Evolutionary conservation across 2,797 vertebrate species (phyloP).

Genomic region (Nannoperca obscura): DNA sequence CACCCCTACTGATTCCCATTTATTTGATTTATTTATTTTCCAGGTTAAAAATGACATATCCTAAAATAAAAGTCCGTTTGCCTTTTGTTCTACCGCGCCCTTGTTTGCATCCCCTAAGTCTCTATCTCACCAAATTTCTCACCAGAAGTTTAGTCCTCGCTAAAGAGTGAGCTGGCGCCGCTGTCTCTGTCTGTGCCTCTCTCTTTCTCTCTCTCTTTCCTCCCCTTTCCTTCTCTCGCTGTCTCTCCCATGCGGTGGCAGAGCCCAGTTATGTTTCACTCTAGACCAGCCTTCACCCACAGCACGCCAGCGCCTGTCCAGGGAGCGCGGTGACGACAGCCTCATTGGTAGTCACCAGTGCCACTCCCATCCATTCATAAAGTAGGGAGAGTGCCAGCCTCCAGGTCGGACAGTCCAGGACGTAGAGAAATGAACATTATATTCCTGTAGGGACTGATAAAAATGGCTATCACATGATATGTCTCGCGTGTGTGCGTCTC

Average conservation of each 20-base stretch:
- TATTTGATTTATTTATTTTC: slow-evolving; percentile 1
- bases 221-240: slow-evolving; percentile 41
- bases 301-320: slow-evolving; percentile 64
- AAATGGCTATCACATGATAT: not conserved
- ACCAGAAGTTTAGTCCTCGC: slow-evolving; percentile 74
- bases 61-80: slow-evolving; percentile 5
- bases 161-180: slow-evolving; percentile 43
- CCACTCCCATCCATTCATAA: slow-evolving; percentile 90
- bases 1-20: slow-evolving; percentile 7
- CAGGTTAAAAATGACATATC: not conserved
- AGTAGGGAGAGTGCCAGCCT: slow-evolving; percentile 63
- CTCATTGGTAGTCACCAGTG: slow-evolving; percentile 59
- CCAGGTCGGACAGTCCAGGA: slow-evolving; percentile 11
- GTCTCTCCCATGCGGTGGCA: slow-evolving; percentile 57
- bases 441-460: not conserved
- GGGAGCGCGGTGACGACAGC: slow-evolving; percentile 72
- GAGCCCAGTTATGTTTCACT: slow-evolving; percentile 72
- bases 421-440: not conserved
- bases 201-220: slow-evolving; percentile 22
- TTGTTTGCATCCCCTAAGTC: slow-evolving; percentile 26
- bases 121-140: slow-evolving; percentile 71
- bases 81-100: slow-evolving; percentile 49
- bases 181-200: slow-evolving; percentile 31
- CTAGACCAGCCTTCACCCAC: slow-evolving; percentile 62
- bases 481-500: not conserved